These are phyloP conservation scores for Laothoe populi DNA, from an alignment of 2,888 invertebrate genomes.

Conservation along the genomic window DNA sequence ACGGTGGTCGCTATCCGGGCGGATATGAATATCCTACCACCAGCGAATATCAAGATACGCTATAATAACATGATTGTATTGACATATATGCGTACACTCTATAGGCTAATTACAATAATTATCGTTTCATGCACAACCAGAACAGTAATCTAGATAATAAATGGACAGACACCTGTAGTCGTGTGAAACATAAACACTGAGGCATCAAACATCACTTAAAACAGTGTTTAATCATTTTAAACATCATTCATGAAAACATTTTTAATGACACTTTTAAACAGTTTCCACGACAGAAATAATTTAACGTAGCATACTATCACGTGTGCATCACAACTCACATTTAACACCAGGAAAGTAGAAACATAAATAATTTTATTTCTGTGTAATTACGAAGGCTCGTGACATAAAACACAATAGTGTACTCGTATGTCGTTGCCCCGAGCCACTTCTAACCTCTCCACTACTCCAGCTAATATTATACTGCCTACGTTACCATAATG, in stretches of 20 bases:
- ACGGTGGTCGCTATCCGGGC: too few species aligned
- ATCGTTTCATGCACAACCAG: background rate
- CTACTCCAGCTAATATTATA: slow-evolving; percentile 38
- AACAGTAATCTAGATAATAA: background rate
- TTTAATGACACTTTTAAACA: background rate
- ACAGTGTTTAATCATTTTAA: background rate
- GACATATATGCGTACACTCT: background rate
- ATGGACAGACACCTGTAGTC: background rate
- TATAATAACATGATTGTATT: too few species aligned
- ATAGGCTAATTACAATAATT: background rate
- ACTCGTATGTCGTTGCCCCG: slow-evolving; percentile 4
- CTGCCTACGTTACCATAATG: slow-evolving; percentile 41
- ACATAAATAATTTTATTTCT: slow-evolving; percentile 7
- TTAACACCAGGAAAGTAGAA: background rate
- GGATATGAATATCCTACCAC: too few species aligned
- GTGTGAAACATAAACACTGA: background rate
- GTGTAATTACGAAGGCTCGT: slow-evolving; percentile 8
- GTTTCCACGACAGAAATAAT: background rate
- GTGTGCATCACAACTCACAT: background rate
- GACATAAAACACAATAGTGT: slow-evolving; percentile 14
- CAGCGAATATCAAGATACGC: too few species aligned
- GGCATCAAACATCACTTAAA: background rate
- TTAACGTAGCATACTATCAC: background rate
- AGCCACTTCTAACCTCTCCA: slow-evolving; percentile 23
- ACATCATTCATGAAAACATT: background rate